These are phyloP conservation scores for Spea bombifrons DNA, from an alignment of 2,113 vertebrate genomes.

Conservation along the genomic window DNA sequence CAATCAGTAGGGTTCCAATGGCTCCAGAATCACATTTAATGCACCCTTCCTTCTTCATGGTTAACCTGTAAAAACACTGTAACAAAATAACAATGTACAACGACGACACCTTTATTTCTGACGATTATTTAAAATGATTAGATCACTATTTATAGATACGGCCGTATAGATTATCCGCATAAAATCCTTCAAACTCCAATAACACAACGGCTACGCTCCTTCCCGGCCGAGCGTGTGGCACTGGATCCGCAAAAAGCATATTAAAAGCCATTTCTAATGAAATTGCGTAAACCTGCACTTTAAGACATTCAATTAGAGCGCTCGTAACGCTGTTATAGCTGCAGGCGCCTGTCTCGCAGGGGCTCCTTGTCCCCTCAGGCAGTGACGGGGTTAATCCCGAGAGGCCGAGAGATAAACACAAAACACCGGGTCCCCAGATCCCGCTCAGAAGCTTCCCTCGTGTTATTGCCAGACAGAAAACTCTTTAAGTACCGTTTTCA, in stretches of 20 bases:
- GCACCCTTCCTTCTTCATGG: no score
- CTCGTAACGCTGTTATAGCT: slow-evolving; percentile 19
- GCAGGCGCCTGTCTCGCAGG: slow-evolving; percentile 9
- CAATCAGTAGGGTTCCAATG: no score
- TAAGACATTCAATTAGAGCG: slow-evolving; percentile 35
- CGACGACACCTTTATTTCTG: no score
- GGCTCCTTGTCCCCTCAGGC: slow-evolving; percentile 26
- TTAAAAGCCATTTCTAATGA: background rate
- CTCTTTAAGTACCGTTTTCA: slow-evolving; percentile 78
- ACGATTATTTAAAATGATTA: no score
- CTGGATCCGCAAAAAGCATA: background rate
- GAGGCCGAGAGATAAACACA: slow-evolving; percentile 76
- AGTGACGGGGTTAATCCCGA: slow-evolving; percentile 67
- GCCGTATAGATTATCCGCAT: background rate
- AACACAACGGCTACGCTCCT: background rate
- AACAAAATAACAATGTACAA: no score
- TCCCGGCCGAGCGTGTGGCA: background rate
- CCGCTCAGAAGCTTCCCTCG: slow-evolving; percentile 71
- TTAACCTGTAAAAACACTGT: no score
- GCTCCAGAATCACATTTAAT: no score
- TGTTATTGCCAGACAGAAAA: slow-evolving; percentile 74
- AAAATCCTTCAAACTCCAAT: background rate
- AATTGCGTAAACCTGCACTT: slow-evolving; percentile 32
- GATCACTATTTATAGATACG: no score
- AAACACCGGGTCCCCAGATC: slow-evolving; percentile 74